These are phyloP conservation scores for Pao palembangensis DNA, from an alignment of 2,113 vertebrate species.

Conservation along the genomic window DNA sequence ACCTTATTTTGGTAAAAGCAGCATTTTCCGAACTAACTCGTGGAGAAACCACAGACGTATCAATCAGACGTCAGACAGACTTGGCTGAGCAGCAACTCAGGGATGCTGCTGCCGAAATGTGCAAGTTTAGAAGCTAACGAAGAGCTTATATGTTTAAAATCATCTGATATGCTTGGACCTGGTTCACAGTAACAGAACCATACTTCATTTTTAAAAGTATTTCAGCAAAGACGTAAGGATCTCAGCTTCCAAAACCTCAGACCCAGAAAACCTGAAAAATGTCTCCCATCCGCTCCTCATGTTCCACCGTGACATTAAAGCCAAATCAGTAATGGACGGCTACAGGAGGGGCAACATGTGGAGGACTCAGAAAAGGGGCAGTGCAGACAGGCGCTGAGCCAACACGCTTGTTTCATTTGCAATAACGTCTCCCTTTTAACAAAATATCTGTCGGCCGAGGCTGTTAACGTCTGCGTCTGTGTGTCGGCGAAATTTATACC, in stretches of 20 bases:
- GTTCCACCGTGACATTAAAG: too few species aligned
- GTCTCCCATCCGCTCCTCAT: too few species aligned
- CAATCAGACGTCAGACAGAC: constrained; percentile 40
- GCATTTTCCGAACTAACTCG: constrained; percentile 12
- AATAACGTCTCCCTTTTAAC: constrained; percentile 43
- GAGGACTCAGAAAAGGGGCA: constrained; percentile 24
- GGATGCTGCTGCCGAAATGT: too few species aligned
- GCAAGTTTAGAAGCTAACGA: constrained; percentile 36
- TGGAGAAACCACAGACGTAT: constrained; percentile 41
- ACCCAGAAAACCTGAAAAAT: too few species aligned
- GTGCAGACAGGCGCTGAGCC: constrained; percentile 15
- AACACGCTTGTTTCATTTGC: constrained; percentile 44
- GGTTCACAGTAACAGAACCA: too few species aligned
- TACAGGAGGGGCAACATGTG: constrained; percentile 10
- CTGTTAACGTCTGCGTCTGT: constrained; percentile 14
- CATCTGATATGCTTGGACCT: too few species aligned
- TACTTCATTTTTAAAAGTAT: too few species aligned
- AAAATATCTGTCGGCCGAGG: constrained; percentile 32
- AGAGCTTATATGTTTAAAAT: constrained; percentile 5
- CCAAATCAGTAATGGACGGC: too few species aligned
- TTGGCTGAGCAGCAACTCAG: constrained; percentile 6
- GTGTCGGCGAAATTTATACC: constrained; percentile 47
- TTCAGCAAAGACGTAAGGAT: too few species aligned
- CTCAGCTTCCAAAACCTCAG: too few species aligned
- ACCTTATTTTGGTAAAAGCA: constrained; percentile 20